Evolutionary conservation across 2,888 invertebrate species (phyloP), one percentile per base, ranked within the genome.

Genomic region (Mythimna vitellina): DNA sequence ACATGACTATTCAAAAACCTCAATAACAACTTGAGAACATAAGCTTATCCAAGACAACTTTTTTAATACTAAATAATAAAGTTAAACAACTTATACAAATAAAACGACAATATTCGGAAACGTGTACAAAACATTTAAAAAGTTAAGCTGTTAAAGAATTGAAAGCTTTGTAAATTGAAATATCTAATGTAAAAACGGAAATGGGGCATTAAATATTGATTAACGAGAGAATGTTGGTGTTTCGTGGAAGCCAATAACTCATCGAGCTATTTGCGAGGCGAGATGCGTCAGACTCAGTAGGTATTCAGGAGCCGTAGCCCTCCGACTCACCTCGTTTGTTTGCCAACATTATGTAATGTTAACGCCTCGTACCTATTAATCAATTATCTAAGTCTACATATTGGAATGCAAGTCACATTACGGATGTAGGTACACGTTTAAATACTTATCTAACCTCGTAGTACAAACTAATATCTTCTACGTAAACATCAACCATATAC

Each of bases 121-220:
- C n/a, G 32, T 62, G 35, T 49, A n/a, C 46, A 35, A 38, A 22
- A 58, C 6, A 35, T 56, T 35, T 32, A 14, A 38, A 63, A 68
- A 66, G 17, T 57, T 58, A 25, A 66, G 29, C 66, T 73, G 58
- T 70, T 53, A 58, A 63, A 63, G 56, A 74, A 56, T 62, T 76
- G 42, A 76, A 78, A 73, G 77, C 73, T 68, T 68, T 67, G 35
- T 75, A 71, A 68, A 84, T 81, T 76, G 70, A 84, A 84, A 78
- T 60, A 25, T 10, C 17, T 25, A 77, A 77, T 73, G 64, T 80
- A 63, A 81, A 75, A 83, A 75, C 80, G 86, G 87, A 90, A 89
- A 88, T 85, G 76, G 83, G 76, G 82, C 82, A 86, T 88, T 87
- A 85, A 87, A 87, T 89, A 90, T 89, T 90, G 86, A 90, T 88